Conservation (phyloP, 2,113 vertebrate species). For the Antechinus stuartii region DNA sequence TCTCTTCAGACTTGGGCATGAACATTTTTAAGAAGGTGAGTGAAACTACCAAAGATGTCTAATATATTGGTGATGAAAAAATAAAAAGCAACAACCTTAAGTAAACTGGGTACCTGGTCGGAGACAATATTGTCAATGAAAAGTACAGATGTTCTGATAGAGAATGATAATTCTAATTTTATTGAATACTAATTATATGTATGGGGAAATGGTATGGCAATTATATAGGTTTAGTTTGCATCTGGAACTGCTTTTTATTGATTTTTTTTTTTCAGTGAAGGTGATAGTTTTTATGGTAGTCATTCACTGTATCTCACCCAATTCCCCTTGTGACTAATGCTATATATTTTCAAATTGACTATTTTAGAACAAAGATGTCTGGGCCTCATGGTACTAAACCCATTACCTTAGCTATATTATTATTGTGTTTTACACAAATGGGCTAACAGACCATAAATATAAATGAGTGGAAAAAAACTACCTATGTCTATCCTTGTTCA, state of each 20-base stretch:
- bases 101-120: neutral
- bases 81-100: neutral
- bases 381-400: neutral
- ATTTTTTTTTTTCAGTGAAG: neutral
- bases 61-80: neutral
- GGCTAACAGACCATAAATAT: neutral
- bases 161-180: neutral
- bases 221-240: neutral
- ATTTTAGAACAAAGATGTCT: neutral
- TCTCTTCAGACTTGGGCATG: conserved; percentile 96
- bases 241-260: neutral
- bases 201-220: neutral
- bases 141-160: neutral
- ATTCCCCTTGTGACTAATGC: neutral
- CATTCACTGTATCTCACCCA: neutral
- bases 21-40: conserved; percentile 98
- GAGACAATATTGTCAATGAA: neutral
- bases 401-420: neutral
- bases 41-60: neutral
- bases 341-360: neutral
- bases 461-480: neutral
- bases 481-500: conserved; percentile 3
- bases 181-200: neutral
- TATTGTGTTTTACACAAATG: neutral
- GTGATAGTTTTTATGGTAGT: neutral